A percentile compares a stretch with the other conserved stretches of the same genome.
phyloP scores from a whole-genome alignment of 92 coral and sea anemone genomes.

The Porites divaricata region DNA sequence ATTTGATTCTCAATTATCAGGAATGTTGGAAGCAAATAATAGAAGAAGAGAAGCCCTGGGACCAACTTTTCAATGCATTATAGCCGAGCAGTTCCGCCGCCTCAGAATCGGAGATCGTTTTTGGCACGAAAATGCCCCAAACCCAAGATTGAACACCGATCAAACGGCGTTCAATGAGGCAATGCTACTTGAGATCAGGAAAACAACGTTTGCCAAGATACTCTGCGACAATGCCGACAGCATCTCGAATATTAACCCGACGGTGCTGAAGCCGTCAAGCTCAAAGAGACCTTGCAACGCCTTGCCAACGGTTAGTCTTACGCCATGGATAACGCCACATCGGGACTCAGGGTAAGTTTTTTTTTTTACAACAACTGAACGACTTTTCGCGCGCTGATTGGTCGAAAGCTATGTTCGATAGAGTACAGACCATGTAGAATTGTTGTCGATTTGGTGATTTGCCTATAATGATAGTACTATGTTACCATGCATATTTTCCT shows the following conservation, averaged over 20 bases:
- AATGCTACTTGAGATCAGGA: constrained; percentile 8
- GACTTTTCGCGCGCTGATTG: too few species aligned
- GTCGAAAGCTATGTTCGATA: too few species aligned
- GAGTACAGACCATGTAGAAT: too few species aligned
- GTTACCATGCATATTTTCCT: too few species aligned
- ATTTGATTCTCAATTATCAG: background rate
- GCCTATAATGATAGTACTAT: too few species aligned
- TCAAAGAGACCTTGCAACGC: background rate
- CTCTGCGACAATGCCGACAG: constrained; percentile 24
- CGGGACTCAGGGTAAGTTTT: background rate
- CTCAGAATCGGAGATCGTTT: constrained; percentile 43
- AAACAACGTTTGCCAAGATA: constrained; percentile 6
- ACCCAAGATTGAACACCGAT: background rate
- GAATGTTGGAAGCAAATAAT: background rate
- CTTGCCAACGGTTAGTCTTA: background rate
- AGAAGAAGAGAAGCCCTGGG: constrained; percentile 53
- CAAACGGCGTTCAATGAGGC: background rate
- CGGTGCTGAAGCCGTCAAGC: background rate
- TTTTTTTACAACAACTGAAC: too few species aligned
- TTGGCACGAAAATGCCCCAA: constrained; percentile 6
- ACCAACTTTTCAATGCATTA: constrained; percentile 64
- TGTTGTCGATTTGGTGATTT: too few species aligned
- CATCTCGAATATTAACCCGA: background rate
- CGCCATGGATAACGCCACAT: background rate
- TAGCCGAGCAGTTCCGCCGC: constrained; percentile 56